These are phyloP conservation scores for Jaculus jaculus DNA, from an alignment of 2,113 vertebrate genomes.

Conservation along the genomic window DNA sequence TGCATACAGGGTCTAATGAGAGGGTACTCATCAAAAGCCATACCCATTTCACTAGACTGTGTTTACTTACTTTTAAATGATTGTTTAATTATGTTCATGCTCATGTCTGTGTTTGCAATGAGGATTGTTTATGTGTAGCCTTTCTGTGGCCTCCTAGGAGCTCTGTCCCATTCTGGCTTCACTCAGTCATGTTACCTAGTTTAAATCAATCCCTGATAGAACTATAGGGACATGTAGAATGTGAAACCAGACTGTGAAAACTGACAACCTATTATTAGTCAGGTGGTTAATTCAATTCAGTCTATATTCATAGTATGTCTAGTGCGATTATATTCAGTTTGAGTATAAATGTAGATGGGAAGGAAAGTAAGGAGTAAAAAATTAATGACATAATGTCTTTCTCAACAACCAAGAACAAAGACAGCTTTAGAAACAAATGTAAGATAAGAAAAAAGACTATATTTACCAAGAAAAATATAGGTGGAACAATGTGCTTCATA, in stretches of 20 bases:
- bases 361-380: neutral
- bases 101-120: neutral
- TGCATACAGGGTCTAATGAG: fast-evolving
- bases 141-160: neutral
- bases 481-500: neutral
- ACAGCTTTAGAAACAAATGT: neutral
- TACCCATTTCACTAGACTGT: neutral
- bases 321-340: neutral
- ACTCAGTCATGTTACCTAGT: too few species aligned
- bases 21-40: neutral
- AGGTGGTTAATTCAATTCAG: neutral
- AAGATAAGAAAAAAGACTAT: too few species aligned
- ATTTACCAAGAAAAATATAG: too few species aligned
- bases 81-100: neutral
- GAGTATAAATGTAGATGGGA: neutral
- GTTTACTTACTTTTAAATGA: neutral
- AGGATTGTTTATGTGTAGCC: neutral
- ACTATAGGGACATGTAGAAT: fast-evolving
- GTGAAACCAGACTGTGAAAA: neutral
- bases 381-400: neutral
- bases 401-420: neutral
- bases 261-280: neutral
- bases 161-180: neutral
- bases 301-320: neutral
- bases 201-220: neutral